Percentiles rank a stretch among this genome's conserved stretches.
Conservation (phyloP, 2,888 invertebrate genomes). For the Epinotia brunnichana region DNA sequence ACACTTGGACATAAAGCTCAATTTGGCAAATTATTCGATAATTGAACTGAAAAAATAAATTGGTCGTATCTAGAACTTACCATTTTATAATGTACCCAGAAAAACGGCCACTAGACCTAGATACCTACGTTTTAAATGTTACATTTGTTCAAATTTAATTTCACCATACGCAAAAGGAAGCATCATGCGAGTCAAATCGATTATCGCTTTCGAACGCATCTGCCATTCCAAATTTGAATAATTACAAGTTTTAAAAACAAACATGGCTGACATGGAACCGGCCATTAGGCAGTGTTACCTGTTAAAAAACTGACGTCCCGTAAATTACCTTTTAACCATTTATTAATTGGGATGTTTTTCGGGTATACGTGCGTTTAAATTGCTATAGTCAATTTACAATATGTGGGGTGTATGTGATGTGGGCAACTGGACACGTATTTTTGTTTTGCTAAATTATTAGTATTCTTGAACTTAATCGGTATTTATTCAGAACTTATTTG, state of each 20-base stretch:
- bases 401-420: slow-evolving; percentile 12
- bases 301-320: slow-evolving; percentile 69
- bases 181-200: slow-evolving; percentile 56
- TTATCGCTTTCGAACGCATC: slow-evolving; percentile 72
- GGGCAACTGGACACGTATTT: slow-evolving; percentile 1
- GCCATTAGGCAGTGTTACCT: slow-evolving; percentile 67
- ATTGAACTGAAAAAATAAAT: not conserved
- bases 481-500: too few relatives aligned
- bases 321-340: slow-evolving; percentile 69
- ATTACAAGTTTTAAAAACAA: slow-evolving; percentile 73
- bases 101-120: not conserved
- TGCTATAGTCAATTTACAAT: slow-evolving; percentile 28
- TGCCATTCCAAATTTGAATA: slow-evolving; percentile 80
- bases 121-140: slow-evolving; percentile 3
- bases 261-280: slow-evolving; percentile 63
- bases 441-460: slow-evolving; percentile 12
- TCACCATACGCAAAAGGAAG: not conserved
- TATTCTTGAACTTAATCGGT: not conserved
- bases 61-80: slow-evolving; percentile 15
- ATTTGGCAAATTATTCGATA: not conserved
- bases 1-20: not conserved
- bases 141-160: slow-evolving; percentile 27
- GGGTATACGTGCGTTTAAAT: slow-evolving; percentile 49
- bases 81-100: not conserved
- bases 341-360: slow-evolving; percentile 62